phyloP scores from a whole-genome alignment of 2,888 invertebrate genomes.

The Euplexia lucipara region DNA sequence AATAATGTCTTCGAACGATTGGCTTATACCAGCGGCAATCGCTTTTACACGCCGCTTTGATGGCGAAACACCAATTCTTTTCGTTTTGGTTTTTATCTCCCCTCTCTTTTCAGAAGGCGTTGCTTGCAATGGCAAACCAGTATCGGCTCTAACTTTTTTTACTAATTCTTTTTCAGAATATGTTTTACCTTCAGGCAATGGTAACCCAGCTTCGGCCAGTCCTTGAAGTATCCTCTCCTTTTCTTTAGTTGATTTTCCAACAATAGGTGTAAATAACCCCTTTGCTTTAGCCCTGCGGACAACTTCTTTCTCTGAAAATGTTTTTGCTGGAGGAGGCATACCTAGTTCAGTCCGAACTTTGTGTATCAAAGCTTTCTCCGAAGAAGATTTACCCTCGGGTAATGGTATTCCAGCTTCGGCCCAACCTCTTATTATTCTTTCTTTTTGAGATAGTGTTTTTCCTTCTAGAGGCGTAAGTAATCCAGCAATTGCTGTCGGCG shows the following conservation, averaged over 20 bases:
- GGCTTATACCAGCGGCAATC: constrained; percentile 54
- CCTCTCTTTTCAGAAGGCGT: constrained; percentile 72
- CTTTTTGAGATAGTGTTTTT: constrained; percentile 39
- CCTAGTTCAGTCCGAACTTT: constrained; percentile 61
- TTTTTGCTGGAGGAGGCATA: constrained; percentile 66
- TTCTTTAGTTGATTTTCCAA: constrained; percentile 69
- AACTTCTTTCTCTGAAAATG: constrained; percentile 69
- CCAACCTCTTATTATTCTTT: constrained; percentile 37
- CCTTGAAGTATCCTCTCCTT: constrained; percentile 75
- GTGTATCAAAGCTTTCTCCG: constrained; percentile 40
- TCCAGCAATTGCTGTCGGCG: constrained; percentile 21
- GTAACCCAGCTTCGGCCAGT: constrained; percentile 71
- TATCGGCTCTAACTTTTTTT: constrained; percentile 66
- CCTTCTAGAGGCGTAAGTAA: constrained; percentile 44
- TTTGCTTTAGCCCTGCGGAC: constrained; percentile 70
- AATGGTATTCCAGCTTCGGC: constrained; percentile 46
- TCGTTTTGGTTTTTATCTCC: constrained; percentile 61
- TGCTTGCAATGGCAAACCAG: constrained; percentile 64
- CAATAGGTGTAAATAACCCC: constrained; percentile 72
- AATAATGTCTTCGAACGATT: constrained; percentile 75
- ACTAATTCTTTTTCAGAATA: constrained; percentile 73
- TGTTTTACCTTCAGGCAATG: constrained; percentile 74
- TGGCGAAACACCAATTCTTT: constrained; percentile 19
- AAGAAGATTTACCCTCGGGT: constrained; percentile 43
- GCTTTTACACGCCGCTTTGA: constrained; percentile 53